Conservation (phyloP, 2,888 invertebrate species). For the Mesodorylaimus sp. region DNA sequence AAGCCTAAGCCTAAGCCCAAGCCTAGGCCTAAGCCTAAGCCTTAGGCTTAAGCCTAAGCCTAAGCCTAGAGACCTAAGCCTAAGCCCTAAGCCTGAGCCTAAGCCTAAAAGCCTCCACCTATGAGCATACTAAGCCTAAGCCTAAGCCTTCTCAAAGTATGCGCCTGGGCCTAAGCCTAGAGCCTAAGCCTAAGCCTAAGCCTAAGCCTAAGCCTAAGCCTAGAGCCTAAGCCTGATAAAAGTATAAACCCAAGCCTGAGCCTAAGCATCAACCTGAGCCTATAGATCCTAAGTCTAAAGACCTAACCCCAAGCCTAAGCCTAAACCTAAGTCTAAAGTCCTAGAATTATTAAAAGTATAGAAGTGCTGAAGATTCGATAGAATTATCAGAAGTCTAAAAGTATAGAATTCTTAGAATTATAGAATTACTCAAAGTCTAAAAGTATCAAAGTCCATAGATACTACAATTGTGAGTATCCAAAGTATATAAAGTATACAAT, state of each 20-base stretch:
- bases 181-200: slow-evolving; percentile 12
- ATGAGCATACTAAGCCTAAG: background rate
- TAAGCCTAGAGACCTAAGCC: background rate
- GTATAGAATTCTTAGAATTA: too few species aligned
- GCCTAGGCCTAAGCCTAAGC: background rate
- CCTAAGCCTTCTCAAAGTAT: slow-evolving; percentile 1
- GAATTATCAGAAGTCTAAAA: too few species aligned
- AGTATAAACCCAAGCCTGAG: slow-evolving; percentile 13
- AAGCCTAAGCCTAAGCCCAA: background rate
- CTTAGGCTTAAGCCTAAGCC: background rate
- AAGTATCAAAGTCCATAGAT: too few species aligned
- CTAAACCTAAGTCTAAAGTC: too few species aligned
- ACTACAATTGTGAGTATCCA: too few species aligned
- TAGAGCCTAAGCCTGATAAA: slow-evolving; percentile 13
- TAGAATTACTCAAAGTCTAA: too few species aligned
- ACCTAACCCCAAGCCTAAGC: too few species aligned
- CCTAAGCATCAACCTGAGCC: slow-evolving; percentile 10
- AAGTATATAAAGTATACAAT: too few species aligned
- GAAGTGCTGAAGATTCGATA: too few species aligned
- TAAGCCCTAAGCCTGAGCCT: background rate
- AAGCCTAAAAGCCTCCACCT: background rate
- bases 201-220: too few species aligned
- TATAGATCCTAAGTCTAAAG: too few species aligned
- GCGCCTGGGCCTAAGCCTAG: background rate
- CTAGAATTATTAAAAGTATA: too few species aligned